Conservation (phyloP, 2,113 vertebrate species). For the Melanerpes formicivorus region DNA sequence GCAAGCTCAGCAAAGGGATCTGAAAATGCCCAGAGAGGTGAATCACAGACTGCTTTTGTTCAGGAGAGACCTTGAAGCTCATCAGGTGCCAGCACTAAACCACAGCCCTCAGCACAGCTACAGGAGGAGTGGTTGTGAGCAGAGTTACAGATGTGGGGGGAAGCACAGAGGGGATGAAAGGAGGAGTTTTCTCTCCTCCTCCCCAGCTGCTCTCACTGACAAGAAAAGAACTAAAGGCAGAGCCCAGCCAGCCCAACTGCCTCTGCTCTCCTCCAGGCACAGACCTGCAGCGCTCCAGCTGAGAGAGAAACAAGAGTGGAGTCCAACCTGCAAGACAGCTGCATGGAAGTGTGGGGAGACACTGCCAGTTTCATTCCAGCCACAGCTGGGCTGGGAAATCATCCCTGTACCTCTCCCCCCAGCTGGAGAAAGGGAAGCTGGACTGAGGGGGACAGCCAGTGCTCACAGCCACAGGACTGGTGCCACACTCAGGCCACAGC, state of each 20-base stretch:
- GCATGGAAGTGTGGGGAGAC: background rate
- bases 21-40: no score
- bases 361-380: background rate
- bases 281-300: background rate
- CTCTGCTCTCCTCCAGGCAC: background rate
- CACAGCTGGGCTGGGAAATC: background rate
- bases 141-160: fast-evolving
- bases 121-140: background rate
- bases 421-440: background rate
- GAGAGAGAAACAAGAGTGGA: background rate
- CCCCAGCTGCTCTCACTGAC: background rate
- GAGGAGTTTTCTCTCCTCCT: background rate
- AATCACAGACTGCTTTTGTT: no score
- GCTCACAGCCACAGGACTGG: background rate
- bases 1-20: no score
- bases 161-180: background rate
- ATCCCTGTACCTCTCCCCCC: background rate
- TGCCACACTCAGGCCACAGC: background rate
- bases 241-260: fast-evolving
- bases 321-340: background rate
- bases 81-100: no score
- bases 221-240: background rate
- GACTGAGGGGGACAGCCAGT: background rate
- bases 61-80: no score
- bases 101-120: no score